Base-by-base conservation (phyloP, 1,140 invertebrate genomes). In the Lineus longissimus region DNA sequence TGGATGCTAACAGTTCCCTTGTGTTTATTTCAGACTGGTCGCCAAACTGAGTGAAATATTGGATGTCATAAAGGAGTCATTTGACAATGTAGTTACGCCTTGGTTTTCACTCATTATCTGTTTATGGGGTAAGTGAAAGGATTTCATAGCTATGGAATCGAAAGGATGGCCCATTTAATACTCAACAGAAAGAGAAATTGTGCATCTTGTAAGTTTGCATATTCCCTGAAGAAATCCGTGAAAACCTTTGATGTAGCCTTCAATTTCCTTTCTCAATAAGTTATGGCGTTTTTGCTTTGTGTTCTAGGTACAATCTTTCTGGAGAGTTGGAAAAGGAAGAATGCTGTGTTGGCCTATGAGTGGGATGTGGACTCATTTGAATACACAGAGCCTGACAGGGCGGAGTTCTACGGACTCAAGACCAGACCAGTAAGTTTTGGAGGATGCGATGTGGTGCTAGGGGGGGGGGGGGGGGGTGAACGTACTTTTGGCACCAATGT, bases 281-380 rank as follows among this genome's bases (percentile, higher is more conserved):
- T 27, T 43, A 27, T 11, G 2, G 2, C n/a, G 2, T 59, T 15
- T 25, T 36, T 30, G 47, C 22, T 40, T 58, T 61, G 29, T 62
- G 19, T 59, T 25, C 19, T 57, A 84, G 82, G 81, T 36, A 83
- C 82, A 17, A 65, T 83, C 36, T 83, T 83, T 66, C 70, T 82
- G 40, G 82, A 84, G 68, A 41, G 81, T 1, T 84, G 83, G 83
- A 83, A 83, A 70, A 47, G 82, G 25, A 70, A 77, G 59, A 74
- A 77, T 51, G 74, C 77, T 17, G 68, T 67, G 1, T 66, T 83
- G 31, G 78, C 83, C 7, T 81, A 80, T 68, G 68, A 82, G 56
- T 84, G 83, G 83, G 76, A 83, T 63, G 82, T 84, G 1, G 72
- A 82, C 17, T 72, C 81, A 47, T 84, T 79, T 75, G 82, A 84